Evolutionary conservation across 2,888 invertebrate species (phyloP).

Genomic region (Sericinus montela): DNA sequence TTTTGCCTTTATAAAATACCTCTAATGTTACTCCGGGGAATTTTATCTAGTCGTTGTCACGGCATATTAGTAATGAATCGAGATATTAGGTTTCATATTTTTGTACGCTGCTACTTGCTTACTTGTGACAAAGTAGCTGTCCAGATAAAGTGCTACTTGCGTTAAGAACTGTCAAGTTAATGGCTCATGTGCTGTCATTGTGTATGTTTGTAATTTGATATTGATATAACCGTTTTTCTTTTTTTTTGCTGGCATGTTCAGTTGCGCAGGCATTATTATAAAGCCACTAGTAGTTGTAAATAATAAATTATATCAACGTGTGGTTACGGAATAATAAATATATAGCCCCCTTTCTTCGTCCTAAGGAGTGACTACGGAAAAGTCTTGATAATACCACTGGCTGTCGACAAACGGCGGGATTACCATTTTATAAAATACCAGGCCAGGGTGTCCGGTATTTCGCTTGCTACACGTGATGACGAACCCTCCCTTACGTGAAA

Average conservation of each 20-base stretch:
- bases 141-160: constrained; percentile 16
- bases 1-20: constrained; percentile 61
- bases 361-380: too few relatives aligned
- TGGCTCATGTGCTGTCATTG: constrained; percentile 8
- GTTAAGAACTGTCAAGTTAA: constrained; percentile 17
- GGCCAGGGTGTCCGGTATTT: too few relatives aligned
- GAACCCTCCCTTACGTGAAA: too few relatives aligned
- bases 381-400: too few relatives aligned
- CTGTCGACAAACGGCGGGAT: too few relatives aligned
- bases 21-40: constrained; percentile 49
- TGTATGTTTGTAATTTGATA: constrained; percentile 11
- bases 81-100: constrained; percentile 35
- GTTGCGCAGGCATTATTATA: too few relatives aligned
- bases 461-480: too few relatives aligned
- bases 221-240: background rate
- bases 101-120: constrained; percentile 18
- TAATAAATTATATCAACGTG: too few relatives aligned
- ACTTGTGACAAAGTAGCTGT: constrained; percentile 25
- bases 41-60: constrained; percentile 48
- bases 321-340: too few relatives aligned
- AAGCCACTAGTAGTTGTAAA: too few relatives aligned
- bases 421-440: too few relatives aligned
- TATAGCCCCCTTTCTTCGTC: too few relatives aligned
- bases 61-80: constrained; percentile 39
- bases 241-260: background rate